phyloP scores from a whole-genome alignment of 2,888 invertebrate species.

The Oxycera nigricornis region DNA sequence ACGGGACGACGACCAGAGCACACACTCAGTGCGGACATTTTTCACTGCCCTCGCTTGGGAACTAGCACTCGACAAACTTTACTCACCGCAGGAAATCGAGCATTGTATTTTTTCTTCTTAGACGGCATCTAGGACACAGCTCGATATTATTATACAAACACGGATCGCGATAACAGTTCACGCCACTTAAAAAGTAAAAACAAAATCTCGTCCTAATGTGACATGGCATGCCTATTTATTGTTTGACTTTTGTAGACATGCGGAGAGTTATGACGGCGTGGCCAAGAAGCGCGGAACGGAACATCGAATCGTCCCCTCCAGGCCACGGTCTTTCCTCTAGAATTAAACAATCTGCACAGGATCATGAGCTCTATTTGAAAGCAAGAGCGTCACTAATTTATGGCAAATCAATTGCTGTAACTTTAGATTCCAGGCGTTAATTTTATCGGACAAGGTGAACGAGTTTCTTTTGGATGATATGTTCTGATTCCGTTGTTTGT shows the following conservation, averaged over 20 bases:
- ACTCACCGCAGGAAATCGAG: constrained; percentile 94
- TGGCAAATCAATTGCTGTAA: too few species aligned
- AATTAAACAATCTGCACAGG: too few species aligned
- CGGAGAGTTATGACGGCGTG: constrained; percentile 5
- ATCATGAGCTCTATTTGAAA: too few species aligned
- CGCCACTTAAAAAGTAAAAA: constrained; percentile 37
- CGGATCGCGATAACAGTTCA: constrained; percentile 34
- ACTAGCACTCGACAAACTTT: too few species aligned
- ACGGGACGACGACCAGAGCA: constrained; percentile 30
- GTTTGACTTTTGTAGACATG: constrained; percentile 38
- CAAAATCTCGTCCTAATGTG: constrained; percentile 45
- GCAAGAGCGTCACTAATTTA: too few species aligned
- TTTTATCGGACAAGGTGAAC: too few species aligned
- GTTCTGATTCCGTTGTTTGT: too few species aligned
- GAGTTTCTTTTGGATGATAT: too few species aligned
- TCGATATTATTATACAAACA: constrained; percentile 5
- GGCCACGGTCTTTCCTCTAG: too few species aligned
- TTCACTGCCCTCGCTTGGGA: not conserved
- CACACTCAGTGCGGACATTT: not conserved
- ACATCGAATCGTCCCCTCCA: too few species aligned
- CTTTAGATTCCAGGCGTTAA: too few species aligned
- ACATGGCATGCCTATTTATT: constrained; percentile 50
- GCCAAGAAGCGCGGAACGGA: not conserved
- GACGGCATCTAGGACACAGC: constrained; percentile 78
- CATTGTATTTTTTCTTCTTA: constrained; percentile 97